A percentile compares a stretch with the other conserved stretches of the same genome.
These are phyloP conservation scores for Drosophila pectinifera DNA, from an alignment of 1,140 invertebrate species.

Conservation along the genomic window DNA sequence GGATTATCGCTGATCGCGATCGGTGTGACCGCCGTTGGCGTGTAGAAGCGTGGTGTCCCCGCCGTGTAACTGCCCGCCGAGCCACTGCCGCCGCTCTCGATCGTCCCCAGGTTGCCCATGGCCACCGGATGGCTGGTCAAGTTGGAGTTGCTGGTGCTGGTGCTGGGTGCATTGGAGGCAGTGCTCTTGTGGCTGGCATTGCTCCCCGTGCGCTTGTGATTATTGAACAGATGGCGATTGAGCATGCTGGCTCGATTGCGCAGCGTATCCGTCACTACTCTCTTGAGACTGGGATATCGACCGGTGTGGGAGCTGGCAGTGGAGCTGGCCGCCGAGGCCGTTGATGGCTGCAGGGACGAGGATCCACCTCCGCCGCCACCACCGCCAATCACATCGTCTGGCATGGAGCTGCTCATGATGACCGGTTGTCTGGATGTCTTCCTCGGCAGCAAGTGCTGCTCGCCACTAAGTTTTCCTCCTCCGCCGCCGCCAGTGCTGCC, in stretches of 20 bases:
- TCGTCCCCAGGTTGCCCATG: slow-evolving; percentile 72
- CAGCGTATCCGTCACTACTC: slow-evolving; percentile 62
- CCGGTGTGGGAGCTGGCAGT: slow-evolving; percentile 64
- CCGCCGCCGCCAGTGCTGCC: slow-evolving; percentile 48
- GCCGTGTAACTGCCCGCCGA: slow-evolving; percentile 76
- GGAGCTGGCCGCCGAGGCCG: slow-evolving; percentile 75
- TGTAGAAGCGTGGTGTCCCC: slow-evolving; percentile 68
- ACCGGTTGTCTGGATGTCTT: slow-evolving; percentile 29
- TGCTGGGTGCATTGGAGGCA: slow-evolving; percentile 68
- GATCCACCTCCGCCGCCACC: slow-evolving; percentile 23
- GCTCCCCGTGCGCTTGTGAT: slow-evolving; percentile 74
- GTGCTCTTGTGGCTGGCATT: slow-evolving; percentile 79
- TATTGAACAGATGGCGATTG: slow-evolving; percentile 67
- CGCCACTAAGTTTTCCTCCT: slow-evolving; percentile 57
- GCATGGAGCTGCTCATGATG: slow-evolving; percentile 77
- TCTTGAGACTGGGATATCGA: slow-evolving; percentile 64
- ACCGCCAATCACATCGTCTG: slow-evolving; percentile 64
- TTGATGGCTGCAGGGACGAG: slow-evolving; percentile 71
- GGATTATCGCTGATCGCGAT: slow-evolving; percentile 69
- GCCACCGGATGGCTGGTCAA: slow-evolving; percentile 64
- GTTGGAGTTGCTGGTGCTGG: slow-evolving; percentile 69
- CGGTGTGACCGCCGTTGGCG: slow-evolving; percentile 60
- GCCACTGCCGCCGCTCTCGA: slow-evolving; percentile 81
- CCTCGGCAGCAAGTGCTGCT: slow-evolving; percentile 68
- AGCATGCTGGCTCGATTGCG: slow-evolving; percentile 50